These are phyloP conservation scores for Drosophila sturtevanti DNA, from an alignment of 1,140 invertebrate species.

Conservation along the genomic window DNA sequence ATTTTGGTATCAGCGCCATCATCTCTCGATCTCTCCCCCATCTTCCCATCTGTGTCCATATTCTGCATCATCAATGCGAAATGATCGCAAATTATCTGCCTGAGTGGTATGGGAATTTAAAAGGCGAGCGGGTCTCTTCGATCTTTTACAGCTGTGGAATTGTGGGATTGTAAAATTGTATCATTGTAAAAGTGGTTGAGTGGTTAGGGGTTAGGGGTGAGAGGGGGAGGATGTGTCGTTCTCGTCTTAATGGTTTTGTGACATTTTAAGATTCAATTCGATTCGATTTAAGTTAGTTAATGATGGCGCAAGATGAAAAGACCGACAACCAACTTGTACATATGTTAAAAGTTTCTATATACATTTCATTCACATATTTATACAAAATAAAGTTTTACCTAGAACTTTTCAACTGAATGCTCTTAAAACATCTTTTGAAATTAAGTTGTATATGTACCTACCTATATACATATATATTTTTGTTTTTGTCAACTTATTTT, in stretches of 20 bases:
- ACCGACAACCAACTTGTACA: neutral
- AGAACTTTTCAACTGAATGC: neutral
- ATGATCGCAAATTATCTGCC: conserved; percentile 74
- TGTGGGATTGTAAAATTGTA: neutral
- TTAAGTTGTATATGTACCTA: neutral
- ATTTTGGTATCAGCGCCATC: conserved; percentile 65
- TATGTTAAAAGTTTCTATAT: neutral
- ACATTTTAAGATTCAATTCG: conserved; percentile 62
- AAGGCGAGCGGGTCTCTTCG: conserved; percentile 25
- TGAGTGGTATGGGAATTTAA: conserved; percentile 43
- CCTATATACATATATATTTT: no score
- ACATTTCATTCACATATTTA: neutral
- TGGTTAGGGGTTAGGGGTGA: no score
- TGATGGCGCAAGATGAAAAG: conserved; percentile 60
- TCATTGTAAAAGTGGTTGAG: neutral
- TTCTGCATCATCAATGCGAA: conserved; percentile 66
- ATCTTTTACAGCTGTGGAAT: conserved; percentile 20
- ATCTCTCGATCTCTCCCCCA: conserved; percentile 62
- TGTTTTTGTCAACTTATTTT: neutral
- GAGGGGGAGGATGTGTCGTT: conserved; percentile 29
- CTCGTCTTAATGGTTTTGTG: conserved; percentile 64
- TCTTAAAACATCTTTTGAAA: neutral
- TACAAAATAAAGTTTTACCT: neutral
- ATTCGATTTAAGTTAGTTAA: conserved; percentile 43
- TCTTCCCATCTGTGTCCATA: neutral